Base-by-base conservation (phyloP, 2,888 invertebrate genomes). In the Acrocyrtus sp. region DNA sequence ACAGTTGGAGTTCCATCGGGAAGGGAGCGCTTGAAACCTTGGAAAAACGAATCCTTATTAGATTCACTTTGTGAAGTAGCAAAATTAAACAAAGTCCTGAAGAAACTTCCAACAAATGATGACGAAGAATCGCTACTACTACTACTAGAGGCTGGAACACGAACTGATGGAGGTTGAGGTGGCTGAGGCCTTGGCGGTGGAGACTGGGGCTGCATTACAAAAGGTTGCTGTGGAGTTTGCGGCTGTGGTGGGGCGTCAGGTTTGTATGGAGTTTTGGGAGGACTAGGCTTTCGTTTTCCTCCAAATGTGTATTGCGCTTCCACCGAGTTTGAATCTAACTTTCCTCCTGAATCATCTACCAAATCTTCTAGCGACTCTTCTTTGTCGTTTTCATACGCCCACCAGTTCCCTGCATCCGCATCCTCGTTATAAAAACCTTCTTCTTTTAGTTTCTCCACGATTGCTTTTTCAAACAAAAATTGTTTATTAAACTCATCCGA, bases 1-100 rank as follows among this genome's bases (percentile, higher is more conserved):
- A 65, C 41, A 2, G 72, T 65, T 17, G 72, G 72, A 24, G 72
- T 72, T 15, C 65, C 72, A 21, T 65, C 72, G 3, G 72, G 53
- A n/a, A 72, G 5, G 4, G 72, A 66, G 34, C 73, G 26, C 53
- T 53, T 47, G 41, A 76, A 73, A 0, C 76, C 76, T 24, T 73
- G 39, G 22, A 70, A 76, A 19, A 76, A 76, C 12, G 73, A 62
- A 57, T 76, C 76, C 12, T 27, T 29, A 10, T 17, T 21, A 1
- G 21, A 43, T 21, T 45, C 17, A 1, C 24, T 17, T n/a, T n/a
- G n/a, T n/a, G n/a, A n/a, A 3, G 51, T 8, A 8, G 51, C 43
- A 43, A 62, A 69, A 24, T 62, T 57, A 29, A 73, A 67, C 47
- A 73, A 51, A 17, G 17, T 56, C 34, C 57, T 48, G 43, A 70